Evolutionary conservation across 53 echinoderm and acorn worm species (phyloP).

Genomic region (Henricia sp.): DNA sequence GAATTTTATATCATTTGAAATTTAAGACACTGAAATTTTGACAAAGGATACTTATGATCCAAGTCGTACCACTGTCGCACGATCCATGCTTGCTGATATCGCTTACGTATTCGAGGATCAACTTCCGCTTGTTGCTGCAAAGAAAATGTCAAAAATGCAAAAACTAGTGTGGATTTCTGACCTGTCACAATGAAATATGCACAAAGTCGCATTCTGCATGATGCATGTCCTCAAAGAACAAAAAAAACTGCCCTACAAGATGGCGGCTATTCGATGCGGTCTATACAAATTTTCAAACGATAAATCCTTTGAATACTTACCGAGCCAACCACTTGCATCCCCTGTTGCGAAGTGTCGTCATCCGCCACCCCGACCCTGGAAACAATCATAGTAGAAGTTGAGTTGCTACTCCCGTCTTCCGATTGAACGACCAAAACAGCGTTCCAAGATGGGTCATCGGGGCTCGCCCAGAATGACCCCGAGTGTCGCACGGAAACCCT

Average conservation of each 20-base stretch:
- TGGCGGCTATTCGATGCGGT: no score
- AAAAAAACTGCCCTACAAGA: no score
- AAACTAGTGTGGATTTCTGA: no score
- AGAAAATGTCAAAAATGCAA: no score
- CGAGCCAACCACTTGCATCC: slow-evolving; percentile 57
- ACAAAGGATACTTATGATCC: slow-evolving; percentile 97
- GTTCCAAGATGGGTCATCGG: slow-evolving; percentile 34
- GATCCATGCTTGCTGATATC: slow-evolving; percentile 89
- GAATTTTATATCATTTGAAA: no score
- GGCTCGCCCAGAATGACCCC: slow-evolving; percentile 28
- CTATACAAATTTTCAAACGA: no score
- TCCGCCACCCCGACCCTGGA: slow-evolving; percentile 81
- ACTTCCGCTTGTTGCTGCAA: slow-evolving; percentile 66
- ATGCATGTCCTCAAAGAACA: no score
- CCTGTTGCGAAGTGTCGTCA: slow-evolving; percentile 65
- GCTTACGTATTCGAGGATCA: slow-evolving; percentile 71
- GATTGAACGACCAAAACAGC: slow-evolving; percentile 54
- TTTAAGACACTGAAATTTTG: no score
- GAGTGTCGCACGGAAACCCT: slow-evolving; percentile 48
- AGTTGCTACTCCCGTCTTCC: slow-evolving; percentile 40
- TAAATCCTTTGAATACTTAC: no score
- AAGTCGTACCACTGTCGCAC: slow-evolving; percentile 95
- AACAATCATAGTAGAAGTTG: slow-evolving; percentile 63
- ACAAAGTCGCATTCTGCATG: no score
- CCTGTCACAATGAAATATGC: no score